Evolutionary conservation across 1,140 invertebrate genomes (phyloP).

Genomic region (Platyura marginata): DNA sequence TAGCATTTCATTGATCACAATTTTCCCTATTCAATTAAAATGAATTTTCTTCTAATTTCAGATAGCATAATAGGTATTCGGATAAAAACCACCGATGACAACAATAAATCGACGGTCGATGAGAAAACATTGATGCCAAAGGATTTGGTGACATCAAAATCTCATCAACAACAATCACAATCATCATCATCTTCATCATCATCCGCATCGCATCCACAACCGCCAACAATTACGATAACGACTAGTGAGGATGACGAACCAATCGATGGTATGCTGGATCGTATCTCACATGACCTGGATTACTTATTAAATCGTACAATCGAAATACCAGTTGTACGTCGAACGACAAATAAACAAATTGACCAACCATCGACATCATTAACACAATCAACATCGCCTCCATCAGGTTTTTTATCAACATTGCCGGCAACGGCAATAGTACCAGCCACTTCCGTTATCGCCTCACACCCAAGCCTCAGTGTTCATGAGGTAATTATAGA

Average conservation of each 20-base stretch:
- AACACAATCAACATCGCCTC: background rate
- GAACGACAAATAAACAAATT: background rate
- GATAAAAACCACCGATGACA: constrained; percentile 6
- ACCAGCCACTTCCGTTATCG: too few relatives aligned
- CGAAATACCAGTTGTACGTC: constrained; percentile 5
- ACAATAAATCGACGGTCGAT: background rate
- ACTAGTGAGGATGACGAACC: constrained; percentile 9
- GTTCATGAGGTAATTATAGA: constrained; percentile 1
- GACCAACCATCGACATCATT: background rate
- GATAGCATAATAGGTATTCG: constrained; percentile 23
- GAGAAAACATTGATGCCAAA: background rate
- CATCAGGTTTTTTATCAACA: background rate
- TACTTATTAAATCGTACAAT: constrained; percentile 45
- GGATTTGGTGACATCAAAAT: background rate
- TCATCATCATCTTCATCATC: background rate
- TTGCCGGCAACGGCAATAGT: too few relatives aligned
- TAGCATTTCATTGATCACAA: too few relatives aligned
- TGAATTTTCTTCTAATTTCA: constrained; percentile 8
- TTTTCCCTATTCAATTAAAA: too few relatives aligned
- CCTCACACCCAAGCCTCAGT: background rate
- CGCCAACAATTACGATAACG: constrained; percentile 9
- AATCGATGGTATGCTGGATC: constrained; percentile 40
- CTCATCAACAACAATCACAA: background rate
- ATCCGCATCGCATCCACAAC: constrained; percentile 4
- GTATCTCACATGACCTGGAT: constrained; percentile 54